Evolutionary conservation across 2,888 invertebrate species (phyloP), one percentile per base, ranked within the genome.

Genomic region (Drepanosiphum platanoidis): DNA sequence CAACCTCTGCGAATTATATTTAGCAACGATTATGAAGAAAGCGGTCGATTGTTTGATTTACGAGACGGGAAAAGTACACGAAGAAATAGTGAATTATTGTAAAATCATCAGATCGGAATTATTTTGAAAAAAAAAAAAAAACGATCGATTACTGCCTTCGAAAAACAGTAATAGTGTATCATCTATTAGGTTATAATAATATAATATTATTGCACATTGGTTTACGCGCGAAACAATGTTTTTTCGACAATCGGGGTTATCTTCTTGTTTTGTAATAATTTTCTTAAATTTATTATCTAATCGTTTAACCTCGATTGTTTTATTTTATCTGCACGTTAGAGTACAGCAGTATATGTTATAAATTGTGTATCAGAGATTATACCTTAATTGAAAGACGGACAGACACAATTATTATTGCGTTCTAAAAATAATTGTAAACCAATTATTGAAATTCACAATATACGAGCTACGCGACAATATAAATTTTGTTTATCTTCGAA

Each of bases 211-310:
- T n/a, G n/a, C n/a, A n/a, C n/a, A n/a, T n/a, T n/a, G n/a, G n/a
- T n/a, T n/a, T n/a, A n/a, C n/a, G n/a, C n/a, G 9, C 18, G n/a
- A 11, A 61, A 61, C 27, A 61, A 7, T 27, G 61, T 7, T 61
- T 58, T 5, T 11, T 39, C 9, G 39, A 4, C 39, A 7, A 18
- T 46, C 27, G 61, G 27, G 7, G 46, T 52, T 68, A 46, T 34
- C 52, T n/a, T 18, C 13, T 13, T 27, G 61, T 30, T 66, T 39
- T 78, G 30, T 64, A 13, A 27, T 58, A 30, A 11, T 68, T 68
- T 68, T 80, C 34, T n/a, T n/a, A n/a, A n/a, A 34, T 68, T 18
- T 27, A 18, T 34, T 27, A 79, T 68, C 79, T 68, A 66, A 79
- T 68, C 46, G n/a, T 32, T 13, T 32, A 79, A 79, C 30, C n/a